A percentile compares a stretch with the other conserved stretches of the same genome.
phyloP scores from a whole-genome alignment of 1,140 invertebrate species.

The Papilio glaucus region DNA sequence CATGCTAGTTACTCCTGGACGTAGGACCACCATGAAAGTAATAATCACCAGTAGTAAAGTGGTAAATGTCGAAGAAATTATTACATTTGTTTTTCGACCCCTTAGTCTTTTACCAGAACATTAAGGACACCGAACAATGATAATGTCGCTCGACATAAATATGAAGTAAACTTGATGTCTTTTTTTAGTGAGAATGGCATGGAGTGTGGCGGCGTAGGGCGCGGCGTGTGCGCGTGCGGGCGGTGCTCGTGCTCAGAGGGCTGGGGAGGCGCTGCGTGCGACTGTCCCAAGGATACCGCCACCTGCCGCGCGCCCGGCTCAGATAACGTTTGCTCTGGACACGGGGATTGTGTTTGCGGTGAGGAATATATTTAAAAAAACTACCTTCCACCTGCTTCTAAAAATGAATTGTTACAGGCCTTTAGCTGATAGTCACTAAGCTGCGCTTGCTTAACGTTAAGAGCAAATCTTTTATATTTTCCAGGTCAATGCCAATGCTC shows the following conservation, averaged over 20 bases:
- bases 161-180: slow-evolving; percentile 2
- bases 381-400: too few relatives aligned
- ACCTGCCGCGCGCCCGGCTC: slow-evolving; percentile 87
- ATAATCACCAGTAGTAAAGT: too few relatives aligned
- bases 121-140: too few relatives aligned
- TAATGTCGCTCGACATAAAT: too few relatives aligned
- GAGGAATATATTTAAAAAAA: slow-evolving; percentile 64
- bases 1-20: too few relatives aligned
- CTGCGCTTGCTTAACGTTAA: neutral
- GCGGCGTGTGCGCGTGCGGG: slow-evolving; percentile 90
- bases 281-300: slow-evolving; percentile 87
- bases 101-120: too few relatives aligned
- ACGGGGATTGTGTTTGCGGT: slow-evolving; percentile 88
- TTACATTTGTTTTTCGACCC: too few relatives aligned
- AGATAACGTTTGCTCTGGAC: slow-evolving; percentile 86
- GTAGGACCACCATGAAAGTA: too few relatives aligned
- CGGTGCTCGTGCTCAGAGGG: slow-evolving; percentile 89
- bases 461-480: slow-evolving; percentile 22
- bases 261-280: slow-evolving; percentile 91
- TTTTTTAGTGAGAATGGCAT: slow-evolving; percentile 67
- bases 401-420: too few relatives aligned
- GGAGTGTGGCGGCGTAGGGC: slow-evolving; percentile 80
- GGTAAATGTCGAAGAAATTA: too few relatives aligned
- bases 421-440: neutral
- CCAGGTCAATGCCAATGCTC: slow-evolving; percentile 86